phyloP scores from a whole-genome alignment of 1,140 invertebrate species.

The Drosophila santomea region DNA sequence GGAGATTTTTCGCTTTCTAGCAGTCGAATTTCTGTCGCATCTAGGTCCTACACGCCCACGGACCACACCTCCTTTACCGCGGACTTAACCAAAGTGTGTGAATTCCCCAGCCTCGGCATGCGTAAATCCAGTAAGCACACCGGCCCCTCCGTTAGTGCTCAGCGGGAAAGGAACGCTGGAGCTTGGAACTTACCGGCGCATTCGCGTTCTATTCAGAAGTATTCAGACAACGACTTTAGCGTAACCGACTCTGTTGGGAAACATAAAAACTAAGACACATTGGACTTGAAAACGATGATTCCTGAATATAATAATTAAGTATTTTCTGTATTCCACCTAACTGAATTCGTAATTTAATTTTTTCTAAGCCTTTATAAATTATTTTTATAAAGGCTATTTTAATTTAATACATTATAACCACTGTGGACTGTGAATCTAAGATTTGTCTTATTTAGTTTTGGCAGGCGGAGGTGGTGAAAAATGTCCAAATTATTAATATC shows the following conservation, averaged over 20 bases:
- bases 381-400: no score
- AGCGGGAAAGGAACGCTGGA: background rate
- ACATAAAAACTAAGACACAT: background rate
- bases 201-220: background rate
- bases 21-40: constrained; percentile 9
- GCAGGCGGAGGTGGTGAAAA: no score
- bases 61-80: constrained; percentile 28
- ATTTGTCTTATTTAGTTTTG: no score
- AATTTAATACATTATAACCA: no score
- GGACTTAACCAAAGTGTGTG: background rate
- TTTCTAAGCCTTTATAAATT: no score
- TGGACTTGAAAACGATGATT: background rate
- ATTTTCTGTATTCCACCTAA: no score
- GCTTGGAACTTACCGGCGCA: constrained; percentile 12
- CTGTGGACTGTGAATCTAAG: no score
- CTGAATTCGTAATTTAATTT: no score
- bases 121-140: background rate
- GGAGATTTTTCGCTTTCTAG: background rate
- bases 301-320: background rate
- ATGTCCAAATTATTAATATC: no score
- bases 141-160: background rate
- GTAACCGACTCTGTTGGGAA: background rate
- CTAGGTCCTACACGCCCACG: constrained; percentile 1
- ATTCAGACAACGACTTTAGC: constrained; percentile 18
- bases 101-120: constrained; percentile 37